Percentiles rank a stretch among this genome's conserved stretches.
Conservation (phyloP, 2,888 invertebrate species). For the Dasysyrphus albostriatus region DNA sequence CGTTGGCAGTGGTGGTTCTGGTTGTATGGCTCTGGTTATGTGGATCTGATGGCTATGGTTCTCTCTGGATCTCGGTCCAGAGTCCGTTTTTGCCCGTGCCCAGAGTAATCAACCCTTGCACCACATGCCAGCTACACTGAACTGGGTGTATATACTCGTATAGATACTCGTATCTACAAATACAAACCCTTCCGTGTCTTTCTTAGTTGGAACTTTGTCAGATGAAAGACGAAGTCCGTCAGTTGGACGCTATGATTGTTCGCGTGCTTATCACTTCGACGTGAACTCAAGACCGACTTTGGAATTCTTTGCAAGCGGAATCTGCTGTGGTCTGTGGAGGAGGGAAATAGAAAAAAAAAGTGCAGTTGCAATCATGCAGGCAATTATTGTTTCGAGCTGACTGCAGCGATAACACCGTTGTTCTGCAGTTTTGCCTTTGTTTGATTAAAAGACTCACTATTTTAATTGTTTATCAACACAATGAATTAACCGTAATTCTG, state of each 20-base stretch:
- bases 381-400: conserved; percentile 27
- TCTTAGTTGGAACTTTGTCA: conserved; percentile 37
- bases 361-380: conserved; percentile 45
- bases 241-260: conserved; percentile 20
- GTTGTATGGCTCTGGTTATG: not conserved
- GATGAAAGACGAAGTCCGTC: conserved; percentile 56
- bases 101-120: conserved; percentile 64
- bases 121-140: conserved; percentile 34
- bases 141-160: not conserved
- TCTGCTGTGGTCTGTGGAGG: not conserved
- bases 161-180: conserved; percentile 28
- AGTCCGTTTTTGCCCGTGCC: conserved; percentile 50
- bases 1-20: conserved; percentile 17
- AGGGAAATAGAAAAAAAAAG: conserved; percentile 37
- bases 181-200: conserved; percentile 61
- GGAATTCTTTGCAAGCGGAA: conserved; percentile 44
- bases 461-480: conserved; percentile 4
- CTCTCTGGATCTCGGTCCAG: conserved; percentile 25
- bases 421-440: conserved; percentile 41
- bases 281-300: conserved; percentile 66
- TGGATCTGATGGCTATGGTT: not conserved
- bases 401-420: conserved; percentile 50
- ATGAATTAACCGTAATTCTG: conserved; percentile 18
- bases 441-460: conserved; percentile 19
- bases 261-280: conserved; percentile 60